phyloP scores from a whole-genome alignment of 2,797 vertebrate genomes.

The Sciaenops ocellatus region DNA sequence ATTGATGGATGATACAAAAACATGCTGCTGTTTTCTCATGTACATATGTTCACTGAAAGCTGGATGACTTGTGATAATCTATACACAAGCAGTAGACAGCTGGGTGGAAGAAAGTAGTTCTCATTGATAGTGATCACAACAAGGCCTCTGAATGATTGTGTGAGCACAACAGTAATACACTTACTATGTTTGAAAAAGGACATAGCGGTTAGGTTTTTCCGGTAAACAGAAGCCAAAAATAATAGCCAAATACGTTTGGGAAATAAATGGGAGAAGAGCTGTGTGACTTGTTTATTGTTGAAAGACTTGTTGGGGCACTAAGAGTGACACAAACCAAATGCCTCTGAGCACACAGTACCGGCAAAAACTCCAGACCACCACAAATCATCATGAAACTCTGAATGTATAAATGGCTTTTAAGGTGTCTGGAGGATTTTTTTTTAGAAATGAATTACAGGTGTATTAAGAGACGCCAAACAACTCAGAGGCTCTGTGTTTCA shows the following conservation, averaged over 20 bases:
- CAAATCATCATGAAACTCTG: background rate
- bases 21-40: conserved; percentile 8
- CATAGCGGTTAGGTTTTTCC: conserved; percentile 7
- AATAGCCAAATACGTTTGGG: conserved; percentile 24
- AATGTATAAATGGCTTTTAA: background rate
- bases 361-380: conserved; percentile 19
- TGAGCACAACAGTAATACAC: background rate
- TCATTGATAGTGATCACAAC: background rate
- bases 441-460: conserved; percentile 20
- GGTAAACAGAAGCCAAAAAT: background rate
- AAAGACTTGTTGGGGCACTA: background rate
- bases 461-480: conserved; percentile 1
- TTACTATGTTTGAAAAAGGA: conserved; percentile 17
- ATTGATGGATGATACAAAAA: conserved; percentile 26
- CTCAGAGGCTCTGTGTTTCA: conserved; percentile 11
- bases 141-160: conserved; percentile 21
- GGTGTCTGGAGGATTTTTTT: background rate
- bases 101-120: conserved; percentile 1
- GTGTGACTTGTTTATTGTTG: conserved; percentile 29
- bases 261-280: conserved; percentile 32
- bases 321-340: conserved; percentile 32
- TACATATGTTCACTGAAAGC: conserved; percentile 6
- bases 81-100: background rate
- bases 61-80: conserved; percentile 19
- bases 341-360: background rate